phyloP scores from a whole-genome alignment of 2,113 vertebrate genomes.

The Ailurus styani region DNA sequence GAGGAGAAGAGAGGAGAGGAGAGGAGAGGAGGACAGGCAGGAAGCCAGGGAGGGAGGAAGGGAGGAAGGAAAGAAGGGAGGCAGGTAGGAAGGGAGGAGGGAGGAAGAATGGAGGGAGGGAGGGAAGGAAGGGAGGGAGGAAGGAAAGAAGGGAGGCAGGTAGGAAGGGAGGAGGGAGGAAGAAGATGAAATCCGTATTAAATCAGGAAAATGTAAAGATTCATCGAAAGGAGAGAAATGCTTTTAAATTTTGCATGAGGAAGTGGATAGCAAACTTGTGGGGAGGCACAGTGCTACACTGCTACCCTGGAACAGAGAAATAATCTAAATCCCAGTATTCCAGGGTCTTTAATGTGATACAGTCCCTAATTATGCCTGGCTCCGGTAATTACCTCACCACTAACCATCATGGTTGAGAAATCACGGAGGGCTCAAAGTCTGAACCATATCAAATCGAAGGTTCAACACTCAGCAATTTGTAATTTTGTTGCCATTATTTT shows the following conservation, averaged over 20 bases:
- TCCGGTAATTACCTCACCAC: conserved; percentile 26
- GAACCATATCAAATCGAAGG: conserved; percentile 43
- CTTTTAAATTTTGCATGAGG: background rate
- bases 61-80: background rate
- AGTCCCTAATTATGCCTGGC: background rate
- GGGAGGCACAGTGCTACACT: background rate
- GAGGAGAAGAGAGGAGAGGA: no score
- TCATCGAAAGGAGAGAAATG: background rate
- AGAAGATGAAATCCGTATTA: background rate
- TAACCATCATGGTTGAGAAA: conserved; percentile 4
- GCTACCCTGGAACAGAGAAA: background rate
- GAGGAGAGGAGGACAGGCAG: no score
- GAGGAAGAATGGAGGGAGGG: background rate
- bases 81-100: background rate
- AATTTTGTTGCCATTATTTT: conserved; percentile 35
- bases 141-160: background rate
- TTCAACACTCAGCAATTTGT: conserved; percentile 48
- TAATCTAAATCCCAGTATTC: background rate
- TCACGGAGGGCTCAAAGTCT: background rate
- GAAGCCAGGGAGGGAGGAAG: no score
- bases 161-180: background rate
- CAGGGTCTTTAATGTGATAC: background rate
- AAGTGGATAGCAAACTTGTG: background rate
- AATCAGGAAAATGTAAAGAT: background rate
- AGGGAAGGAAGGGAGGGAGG: background rate